Conservation (phyloP, 2,113 vertebrate genomes). For the Corythornis vintsioides region DNA sequence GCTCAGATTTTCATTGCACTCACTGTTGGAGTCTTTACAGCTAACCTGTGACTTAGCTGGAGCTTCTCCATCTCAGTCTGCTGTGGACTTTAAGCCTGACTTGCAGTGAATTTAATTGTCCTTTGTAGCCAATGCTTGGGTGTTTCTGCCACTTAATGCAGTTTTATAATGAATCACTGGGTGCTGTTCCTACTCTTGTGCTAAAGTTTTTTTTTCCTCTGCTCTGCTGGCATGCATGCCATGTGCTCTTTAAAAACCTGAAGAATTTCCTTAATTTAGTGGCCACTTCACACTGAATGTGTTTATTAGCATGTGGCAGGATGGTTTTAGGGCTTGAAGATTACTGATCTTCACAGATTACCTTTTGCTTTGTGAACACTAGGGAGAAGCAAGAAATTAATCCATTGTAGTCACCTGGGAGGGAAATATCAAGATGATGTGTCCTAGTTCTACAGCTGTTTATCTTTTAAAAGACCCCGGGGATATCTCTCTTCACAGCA, state of each 20-base stretch:
- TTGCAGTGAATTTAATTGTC: not conserved
- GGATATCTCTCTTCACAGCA: not conserved
- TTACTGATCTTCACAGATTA: not conserved
- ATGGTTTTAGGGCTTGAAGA: not conserved
- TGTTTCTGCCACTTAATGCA: not conserved
- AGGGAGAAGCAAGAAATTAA: not conserved
- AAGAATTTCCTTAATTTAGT: not conserved
- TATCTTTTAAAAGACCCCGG: fast-evolving
- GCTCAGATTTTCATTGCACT: not conserved
- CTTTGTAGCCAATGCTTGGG: not conserved
- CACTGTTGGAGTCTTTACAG: not conserved
- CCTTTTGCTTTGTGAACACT: not conserved
- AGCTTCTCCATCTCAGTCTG: not conserved
- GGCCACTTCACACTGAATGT: not conserved
- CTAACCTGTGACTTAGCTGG: not conserved
- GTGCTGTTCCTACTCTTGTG: not conserved
- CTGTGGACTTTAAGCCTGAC: not conserved
- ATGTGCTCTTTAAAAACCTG: not conserved
- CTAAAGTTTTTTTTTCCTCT: not conserved
- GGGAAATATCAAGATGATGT: fast-evolving
- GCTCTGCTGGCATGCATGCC: not conserved
- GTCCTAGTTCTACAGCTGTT: not conserved
- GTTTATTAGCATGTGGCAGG: not conserved
- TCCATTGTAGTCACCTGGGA: not conserved
- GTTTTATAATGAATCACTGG: not conserved